Evolutionary conservation across 2,113 vertebrate species (phyloP).

Genomic region (Mohoua ochrocephala): DNA sequence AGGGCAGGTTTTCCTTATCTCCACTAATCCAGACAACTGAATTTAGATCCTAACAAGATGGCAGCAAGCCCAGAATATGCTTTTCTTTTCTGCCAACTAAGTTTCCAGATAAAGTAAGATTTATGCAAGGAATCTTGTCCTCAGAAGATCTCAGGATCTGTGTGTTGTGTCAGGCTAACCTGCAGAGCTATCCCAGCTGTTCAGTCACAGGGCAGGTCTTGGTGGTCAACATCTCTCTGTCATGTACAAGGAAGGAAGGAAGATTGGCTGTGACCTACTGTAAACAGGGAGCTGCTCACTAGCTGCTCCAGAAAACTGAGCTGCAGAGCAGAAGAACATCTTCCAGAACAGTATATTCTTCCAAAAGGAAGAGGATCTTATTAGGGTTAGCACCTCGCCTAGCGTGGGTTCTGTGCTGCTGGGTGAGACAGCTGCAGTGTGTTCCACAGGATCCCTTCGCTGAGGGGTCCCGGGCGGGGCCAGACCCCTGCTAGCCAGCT

Average conservation of each 20-base stretch:
- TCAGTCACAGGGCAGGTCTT: background rate
- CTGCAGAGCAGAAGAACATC: background rate
- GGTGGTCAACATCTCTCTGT: background rate
- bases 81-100: background rate
- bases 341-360: background rate
- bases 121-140: conserved; percentile 18
- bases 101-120: background rate
- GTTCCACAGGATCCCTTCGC: no score
- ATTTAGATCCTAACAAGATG: conserved; percentile 4
- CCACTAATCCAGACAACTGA: background rate
- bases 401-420: no score
- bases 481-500: no score
- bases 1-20: background rate
- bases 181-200: background rate
- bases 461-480: no score
- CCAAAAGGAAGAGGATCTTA: background rate
- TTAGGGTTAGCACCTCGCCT: background rate
- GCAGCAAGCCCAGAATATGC: conserved; percentile 32
- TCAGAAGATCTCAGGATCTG: background rate
- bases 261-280: background rate
- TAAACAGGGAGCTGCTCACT: background rate
- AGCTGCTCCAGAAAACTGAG: background rate
- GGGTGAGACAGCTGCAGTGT: no score
- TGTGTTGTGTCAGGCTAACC: background rate
- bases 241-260: background rate